These are phyloP conservation scores for Acleris laterana DNA, from an alignment of 2,888 invertebrate species.

Conservation along the genomic window DNA sequence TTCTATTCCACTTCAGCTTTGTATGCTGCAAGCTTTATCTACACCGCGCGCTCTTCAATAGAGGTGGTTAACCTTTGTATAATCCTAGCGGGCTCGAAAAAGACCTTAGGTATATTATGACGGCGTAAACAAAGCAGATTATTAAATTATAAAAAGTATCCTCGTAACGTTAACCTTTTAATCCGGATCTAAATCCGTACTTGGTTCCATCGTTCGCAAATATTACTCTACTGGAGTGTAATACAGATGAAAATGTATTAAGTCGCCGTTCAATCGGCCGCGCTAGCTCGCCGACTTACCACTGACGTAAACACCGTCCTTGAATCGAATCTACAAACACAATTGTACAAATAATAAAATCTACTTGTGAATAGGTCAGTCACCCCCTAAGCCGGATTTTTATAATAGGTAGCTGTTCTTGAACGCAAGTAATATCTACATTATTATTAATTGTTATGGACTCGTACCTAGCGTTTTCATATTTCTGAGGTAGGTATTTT, in stretches of 20 bases:
- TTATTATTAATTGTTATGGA: constrained; percentile 10
- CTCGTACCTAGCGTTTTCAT: too few species aligned
- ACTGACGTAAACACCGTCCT: constrained; percentile 78
- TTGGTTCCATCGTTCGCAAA: constrained; percentile 34
- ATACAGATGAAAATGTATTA: constrained; percentile 55
- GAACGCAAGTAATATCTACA: constrained; percentile 22
- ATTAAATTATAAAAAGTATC: constrained; percentile 18
- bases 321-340: constrained; percentile 74
- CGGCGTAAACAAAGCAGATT: constrained; percentile 25
- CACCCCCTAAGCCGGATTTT: constrained; percentile 54
- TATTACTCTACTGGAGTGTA: constrained; percentile 45
- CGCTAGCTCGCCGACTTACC: constrained; percentile 54
- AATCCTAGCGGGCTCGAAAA: constrained; percentile 17
- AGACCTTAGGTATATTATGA: constrained; percentile 11
- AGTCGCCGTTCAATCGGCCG: constrained; percentile 42
- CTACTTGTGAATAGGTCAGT: constrained; percentile 66
- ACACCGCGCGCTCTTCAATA: constrained; percentile 18
- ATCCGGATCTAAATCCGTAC: constrained; percentile 7
- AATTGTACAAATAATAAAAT: constrained; percentile 70
- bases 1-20: constrained; percentile 34
- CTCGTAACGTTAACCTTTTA: constrained; percentile 20
- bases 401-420: constrained; percentile 13
- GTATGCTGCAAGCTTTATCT: constrained; percentile 33
- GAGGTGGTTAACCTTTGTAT: constrained; percentile 25
- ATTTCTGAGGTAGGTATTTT: too few species aligned